A percentile compares a stretch with the other conserved stretches of the same genome.
phyloP scores from a whole-genome alignment of 2,888 invertebrate species.

The Linnaemya tessellans region DNA sequence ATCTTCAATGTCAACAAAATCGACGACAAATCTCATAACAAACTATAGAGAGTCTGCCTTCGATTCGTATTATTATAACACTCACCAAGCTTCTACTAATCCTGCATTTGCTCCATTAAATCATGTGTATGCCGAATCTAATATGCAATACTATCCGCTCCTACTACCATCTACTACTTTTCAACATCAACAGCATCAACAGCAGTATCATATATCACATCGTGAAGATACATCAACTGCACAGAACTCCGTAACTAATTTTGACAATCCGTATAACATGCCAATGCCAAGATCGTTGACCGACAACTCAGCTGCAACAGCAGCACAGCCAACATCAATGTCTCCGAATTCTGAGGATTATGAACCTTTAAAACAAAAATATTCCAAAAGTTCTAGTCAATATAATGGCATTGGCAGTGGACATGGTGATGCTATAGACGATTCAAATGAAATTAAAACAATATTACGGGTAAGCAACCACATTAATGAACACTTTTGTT shows the following conservation, averaged over 20 bases:
- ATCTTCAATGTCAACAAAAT: conserved; percentile 76
- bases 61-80: conserved; percentile 76
- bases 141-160: conserved; percentile 40
- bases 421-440: conserved; percentile 74
- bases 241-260: conserved; percentile 42
- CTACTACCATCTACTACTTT: conserved; percentile 17
- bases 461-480: conserved; percentile 75
- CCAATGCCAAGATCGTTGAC: conserved; percentile 43
- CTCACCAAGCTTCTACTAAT: conserved; percentile 58
- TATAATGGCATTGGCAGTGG: conserved; percentile 72
- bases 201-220: conserved; percentile 35
- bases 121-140: conserved; percentile 34
- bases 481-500: too few species aligned
- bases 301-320: conserved; percentile 12
- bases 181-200: conserved; percentile 57
- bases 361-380: conserved; percentile 78
- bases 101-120: conserved; percentile 21
- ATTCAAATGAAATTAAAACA: conserved; percentile 76
- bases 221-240: conserved; percentile 44
- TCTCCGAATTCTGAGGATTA: conserved; percentile 73
- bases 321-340: conserved; percentile 52
- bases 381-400: conserved; percentile 77
- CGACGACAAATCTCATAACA: conserved; percentile 74
- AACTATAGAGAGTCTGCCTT: conserved; percentile 74
- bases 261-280: conserved; percentile 53